Base-by-base conservation (phyloP, 2,113 vertebrate species). In the Axis porcinus region DNA sequence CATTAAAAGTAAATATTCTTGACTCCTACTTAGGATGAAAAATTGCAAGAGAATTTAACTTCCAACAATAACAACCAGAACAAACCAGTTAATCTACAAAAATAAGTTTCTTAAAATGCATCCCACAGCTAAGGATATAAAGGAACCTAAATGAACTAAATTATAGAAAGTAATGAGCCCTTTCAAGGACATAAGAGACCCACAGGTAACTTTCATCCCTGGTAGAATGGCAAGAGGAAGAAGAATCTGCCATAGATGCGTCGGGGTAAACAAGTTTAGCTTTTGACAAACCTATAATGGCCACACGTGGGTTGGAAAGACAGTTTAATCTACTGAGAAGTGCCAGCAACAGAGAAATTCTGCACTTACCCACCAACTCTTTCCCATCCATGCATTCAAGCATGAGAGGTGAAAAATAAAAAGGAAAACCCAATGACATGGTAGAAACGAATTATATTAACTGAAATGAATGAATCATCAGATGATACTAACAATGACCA, bases 1-100 rank as follows among this genome's bases (percentile, higher is more conserved):
- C 23, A 47, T 92, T 94, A 92, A 94, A 96, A 98, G 95, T 92
- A 96, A 98, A 95, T 95, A 95, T 94, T 95, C 91, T 79, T 50
- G 43, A 97, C 52, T 96, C 74, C 45, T 82, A 92, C 95, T 95
- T 97, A 89, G 28, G 15, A 85, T 70, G 19, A 85, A 67, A 27
- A 90, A 28, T 1, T 93, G 36, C 76, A 93, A 86, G 17, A 93
- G 74, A 96, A 94, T 96, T 97, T 97, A 55, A 97, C n/a, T 95
- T 97, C 30, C 40, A 90, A 67, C 55, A 70, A 27, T 95, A 97
- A 84, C 84, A 90, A 92, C 52, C 70, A 91, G 83, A 95, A 89
- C 70, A 89, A 97, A 87, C 30, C 92, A 94, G 16, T 27, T 90
- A 55, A 92, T 76, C 64, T 88, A 82, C 50, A 92, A 96, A 97